Base-by-base conservation (phyloP, 2,113 vertebrate species). In the Heterochromis multidens region DNA sequence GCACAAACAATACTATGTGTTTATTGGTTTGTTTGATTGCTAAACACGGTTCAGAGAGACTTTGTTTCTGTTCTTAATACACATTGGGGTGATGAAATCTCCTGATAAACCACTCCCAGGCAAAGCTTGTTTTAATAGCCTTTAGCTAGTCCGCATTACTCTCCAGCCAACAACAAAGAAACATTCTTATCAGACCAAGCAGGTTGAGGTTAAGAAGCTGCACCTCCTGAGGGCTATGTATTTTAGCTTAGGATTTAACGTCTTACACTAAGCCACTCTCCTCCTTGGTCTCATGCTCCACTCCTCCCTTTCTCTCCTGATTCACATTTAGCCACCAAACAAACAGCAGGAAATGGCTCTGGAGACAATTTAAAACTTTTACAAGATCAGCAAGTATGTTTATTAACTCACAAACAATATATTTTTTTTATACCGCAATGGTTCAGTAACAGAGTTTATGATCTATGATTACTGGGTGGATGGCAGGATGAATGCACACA, bases 121-220 rank as follows among this genome's bases (percentile, higher is more conserved):
- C 72, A 84, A 81, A 83, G 89, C 87, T 93, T 5, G 58, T 72
- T 91, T 91, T 87, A 93, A 90, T 90, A 88, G 92, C 92, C 59
- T 92, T 90, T 81, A 91, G 91, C 88, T 63, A 82, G 88, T 90
- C 90, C 87, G 63, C 84, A 88, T 88, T 88, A 85, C 88, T 91
- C 80, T 90, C 83, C 72, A 87, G 77, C 84, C 77, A 82, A 90
- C 90, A 92, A 94, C 92, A 94, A 94, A 93, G 91, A 89, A 87
- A 77, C 61, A 80, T 83, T 93, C 89, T 95, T 95, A 95, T 95
- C 95, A 93, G 91, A 89, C 84, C 59, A 29, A 76, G 86, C 94
- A 94, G 94, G 88, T 91, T 82, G 92, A 90, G 92, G 94, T 93
- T 93, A 93, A 93, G 94, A 92, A 84, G 90, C 90, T 91, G 87